Conservation (phyloP, 2,888 invertebrate genomes). For the Piscicola geometra region DNA sequence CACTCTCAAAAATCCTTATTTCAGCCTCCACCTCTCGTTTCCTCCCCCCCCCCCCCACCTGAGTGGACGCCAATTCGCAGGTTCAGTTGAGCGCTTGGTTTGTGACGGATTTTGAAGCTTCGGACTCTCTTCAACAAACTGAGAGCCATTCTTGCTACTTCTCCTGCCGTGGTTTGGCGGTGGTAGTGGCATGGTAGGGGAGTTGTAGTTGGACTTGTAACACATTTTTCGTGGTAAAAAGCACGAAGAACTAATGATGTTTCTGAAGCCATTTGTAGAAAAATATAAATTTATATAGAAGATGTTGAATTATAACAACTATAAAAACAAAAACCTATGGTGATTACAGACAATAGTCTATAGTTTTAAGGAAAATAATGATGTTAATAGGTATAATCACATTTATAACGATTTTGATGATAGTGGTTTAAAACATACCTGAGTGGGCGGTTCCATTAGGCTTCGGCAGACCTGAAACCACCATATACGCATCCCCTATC, state of each 20-base stretch:
- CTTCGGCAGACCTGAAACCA: not conserved
- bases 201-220: too few relatives aligned
- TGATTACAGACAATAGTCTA: not conserved
- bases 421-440: not conserved
- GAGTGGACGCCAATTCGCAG: slow-evolving; percentile 4
- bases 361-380: not conserved
- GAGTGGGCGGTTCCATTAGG: not conserved
- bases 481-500: slow-evolving; percentile 57
- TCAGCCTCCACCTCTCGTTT: too few relatives aligned
- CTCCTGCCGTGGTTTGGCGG: not conserved
- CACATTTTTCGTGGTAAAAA: too few relatives aligned
- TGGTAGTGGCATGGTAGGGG: too few relatives aligned
- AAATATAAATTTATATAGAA: not conserved
- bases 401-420: slow-evolving; percentile 1
- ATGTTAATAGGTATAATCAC: not conserved
- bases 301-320: not conserved
- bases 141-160: not conserved
- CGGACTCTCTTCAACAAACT: slow-evolving; percentile 2
- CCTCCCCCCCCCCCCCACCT: not conserved
- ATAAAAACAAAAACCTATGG: not conserved
- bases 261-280: too few relatives aligned
- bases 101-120: not conserved
- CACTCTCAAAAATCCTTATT: too few relatives aligned
- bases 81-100: slow-evolving; percentile 6
- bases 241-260: too few relatives aligned